Conservation (phyloP, 2,888 invertebrate genomes). For the Conomelus anceps region DNA sequence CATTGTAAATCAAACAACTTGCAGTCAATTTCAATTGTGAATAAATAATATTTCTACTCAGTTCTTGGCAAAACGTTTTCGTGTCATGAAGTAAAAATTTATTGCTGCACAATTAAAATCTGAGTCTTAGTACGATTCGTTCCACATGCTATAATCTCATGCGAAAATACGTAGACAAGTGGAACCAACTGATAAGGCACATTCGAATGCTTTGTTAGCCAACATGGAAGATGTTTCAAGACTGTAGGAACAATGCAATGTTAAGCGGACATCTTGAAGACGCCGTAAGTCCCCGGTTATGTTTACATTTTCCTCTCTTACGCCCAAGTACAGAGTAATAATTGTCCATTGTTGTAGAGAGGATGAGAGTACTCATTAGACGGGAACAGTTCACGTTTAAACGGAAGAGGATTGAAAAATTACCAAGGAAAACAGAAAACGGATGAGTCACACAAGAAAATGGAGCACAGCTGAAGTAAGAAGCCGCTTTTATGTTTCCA, state of each 20-base stretch:
- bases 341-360: not conserved
- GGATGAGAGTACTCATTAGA: not conserved
- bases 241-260: not conserved
- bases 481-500: not conserved
- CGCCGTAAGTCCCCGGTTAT: not conserved
- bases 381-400: not conserved
- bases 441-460: not conserved
- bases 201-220: not conserved
- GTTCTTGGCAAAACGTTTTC: too few relatives aligned
- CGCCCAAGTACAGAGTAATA: not conserved
- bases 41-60: too few relatives aligned
- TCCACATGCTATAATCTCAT: not conserved
- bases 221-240: not conserved
- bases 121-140: not conserved
- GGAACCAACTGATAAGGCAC: not conserved
- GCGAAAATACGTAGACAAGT: not conserved
- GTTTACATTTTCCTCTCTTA: not conserved
- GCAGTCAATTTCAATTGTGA: too few relatives aligned
- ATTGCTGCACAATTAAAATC: not conserved
- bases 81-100: too few relatives aligned
- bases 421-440: not conserved
- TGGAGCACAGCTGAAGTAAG: not conserved
- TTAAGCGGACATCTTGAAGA: not conserved
- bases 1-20: too few relatives aligned
- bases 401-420: not conserved